A percentile compares a stretch with the other conserved stretches of the same genome.
phyloP scores from a whole-genome alignment of 2,797 vertebrate species.

The Myiotriccus ornatus region DNA sequence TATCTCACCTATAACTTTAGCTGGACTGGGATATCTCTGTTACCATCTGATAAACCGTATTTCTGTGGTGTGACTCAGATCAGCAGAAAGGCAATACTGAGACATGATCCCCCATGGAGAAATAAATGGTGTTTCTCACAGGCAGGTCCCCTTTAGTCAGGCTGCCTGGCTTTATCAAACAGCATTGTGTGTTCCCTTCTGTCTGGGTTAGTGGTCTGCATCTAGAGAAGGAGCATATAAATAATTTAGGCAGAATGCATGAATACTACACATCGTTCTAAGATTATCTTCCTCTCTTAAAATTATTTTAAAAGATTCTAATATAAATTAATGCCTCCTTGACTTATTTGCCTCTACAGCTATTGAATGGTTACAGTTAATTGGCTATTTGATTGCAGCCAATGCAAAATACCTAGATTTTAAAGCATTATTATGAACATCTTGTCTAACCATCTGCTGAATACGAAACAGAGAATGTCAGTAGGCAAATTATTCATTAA shows the following conservation, averaged over 20 bases:
- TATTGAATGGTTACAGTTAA: conserved; percentile 8
- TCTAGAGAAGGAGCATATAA: background rate
- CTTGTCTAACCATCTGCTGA: conserved; percentile 44
- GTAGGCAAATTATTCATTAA: conserved; percentile 34
- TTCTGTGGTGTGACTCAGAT: background rate
- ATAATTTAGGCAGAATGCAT: background rate
- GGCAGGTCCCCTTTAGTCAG: background rate
- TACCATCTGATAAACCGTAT: background rate
- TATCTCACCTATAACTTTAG: background rate
- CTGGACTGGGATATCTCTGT: background rate
- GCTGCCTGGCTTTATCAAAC: background rate
- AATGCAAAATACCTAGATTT: conserved; percentile 20
- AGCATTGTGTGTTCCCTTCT: background rate
- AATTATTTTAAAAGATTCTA: background rate
- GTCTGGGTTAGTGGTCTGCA: background rate
- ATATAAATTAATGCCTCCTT: conserved; percentile 4
- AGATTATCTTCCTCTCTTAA: background rate
- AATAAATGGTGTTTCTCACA: background rate
- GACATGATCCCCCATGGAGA: background rate
- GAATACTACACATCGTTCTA: background rate
- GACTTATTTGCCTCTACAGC: background rate
- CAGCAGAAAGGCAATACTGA: background rate
- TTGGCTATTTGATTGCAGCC: background rate
- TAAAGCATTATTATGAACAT: conserved; percentile 21
- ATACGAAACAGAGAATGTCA: conserved; percentile 15